Evolutionary conservation across 2,888 invertebrate species (phyloP).

Genomic region (Hartigia nigra): DNA sequence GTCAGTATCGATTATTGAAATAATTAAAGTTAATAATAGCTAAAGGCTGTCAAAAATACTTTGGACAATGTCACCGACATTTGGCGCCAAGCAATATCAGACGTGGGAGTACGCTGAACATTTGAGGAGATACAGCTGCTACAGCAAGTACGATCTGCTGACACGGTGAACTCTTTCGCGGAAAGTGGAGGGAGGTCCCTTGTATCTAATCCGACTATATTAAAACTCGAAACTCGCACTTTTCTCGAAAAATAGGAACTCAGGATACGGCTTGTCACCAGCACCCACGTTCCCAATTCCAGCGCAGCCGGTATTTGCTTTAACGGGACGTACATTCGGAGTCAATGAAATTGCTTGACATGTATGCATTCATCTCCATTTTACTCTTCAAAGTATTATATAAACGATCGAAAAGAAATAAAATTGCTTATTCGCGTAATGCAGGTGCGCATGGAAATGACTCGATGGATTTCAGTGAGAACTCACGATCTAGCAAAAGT

Average conservation of each 20-base stretch:
- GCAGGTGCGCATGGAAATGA: not conserved
- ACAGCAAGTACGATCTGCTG: slow-evolving; percentile 60
- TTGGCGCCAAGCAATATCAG: slow-evolving; percentile 62
- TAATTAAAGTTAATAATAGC: slow-evolving; percentile 48
- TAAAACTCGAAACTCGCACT: slow-evolving; percentile 32
- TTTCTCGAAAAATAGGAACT: slow-evolving; percentile 7
- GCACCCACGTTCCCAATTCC: not conserved
- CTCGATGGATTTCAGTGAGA: not conserved
- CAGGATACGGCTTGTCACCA: not conserved
- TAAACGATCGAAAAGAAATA: not conserved
- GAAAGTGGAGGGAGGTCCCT: slow-evolving; percentile 22
- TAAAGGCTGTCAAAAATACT: slow-evolving; percentile 55
- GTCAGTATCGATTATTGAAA: not conserved
- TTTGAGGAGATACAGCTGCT: slow-evolving; percentile 47
- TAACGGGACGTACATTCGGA: not conserved
- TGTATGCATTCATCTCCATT: not conserved
- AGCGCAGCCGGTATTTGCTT: not conserved
- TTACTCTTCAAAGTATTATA: not conserved
- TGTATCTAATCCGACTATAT: slow-evolving; percentile 49
- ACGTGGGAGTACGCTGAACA: slow-evolving; percentile 40
- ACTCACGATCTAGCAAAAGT: slow-evolving; percentile 4
- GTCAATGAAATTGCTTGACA: not conserved
- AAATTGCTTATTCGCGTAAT: not conserved
- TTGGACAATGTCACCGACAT: slow-evolving; percentile 62
- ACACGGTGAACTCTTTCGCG: slow-evolving; percentile 56